These are phyloP conservation scores for Drosophila greeni DNA, from an alignment of 2,888 invertebrate species.

Conservation along the genomic window DNA sequence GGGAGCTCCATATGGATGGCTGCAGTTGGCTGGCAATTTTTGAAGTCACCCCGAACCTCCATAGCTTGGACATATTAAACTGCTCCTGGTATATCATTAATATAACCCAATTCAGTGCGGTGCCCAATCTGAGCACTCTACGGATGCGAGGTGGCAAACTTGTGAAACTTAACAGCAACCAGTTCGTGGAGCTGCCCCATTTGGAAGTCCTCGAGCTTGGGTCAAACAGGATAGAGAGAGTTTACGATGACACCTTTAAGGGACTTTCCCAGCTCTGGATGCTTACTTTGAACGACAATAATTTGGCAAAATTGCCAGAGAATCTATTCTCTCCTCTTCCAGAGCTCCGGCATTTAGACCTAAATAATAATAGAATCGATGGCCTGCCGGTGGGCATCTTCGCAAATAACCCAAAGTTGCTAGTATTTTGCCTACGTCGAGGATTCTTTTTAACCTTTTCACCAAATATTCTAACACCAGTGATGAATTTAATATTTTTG, in stretches of 20 bases:
- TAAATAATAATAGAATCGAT: background rate
- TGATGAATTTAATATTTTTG: background rate
- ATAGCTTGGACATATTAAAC: background rate
- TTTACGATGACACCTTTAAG: background rate
- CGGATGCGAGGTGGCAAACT: background rate
- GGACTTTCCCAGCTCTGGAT: background rate
- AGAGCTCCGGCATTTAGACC: background rate
- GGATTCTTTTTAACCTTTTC: fast-evolving
- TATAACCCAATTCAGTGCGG: background rate
- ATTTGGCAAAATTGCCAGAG: background rate
- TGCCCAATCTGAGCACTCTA: background rate
- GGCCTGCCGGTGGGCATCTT: background rate
- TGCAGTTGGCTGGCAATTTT: background rate
- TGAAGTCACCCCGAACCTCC: background rate
- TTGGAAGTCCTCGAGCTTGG: background rate
- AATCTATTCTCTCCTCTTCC: background rate
- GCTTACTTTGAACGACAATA: background rate
- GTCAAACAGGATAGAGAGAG: background rate
- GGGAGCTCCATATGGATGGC: background rate
- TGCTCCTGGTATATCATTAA: background rate
- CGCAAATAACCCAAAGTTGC: background rate
- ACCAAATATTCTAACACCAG: background rate
- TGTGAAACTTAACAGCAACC: background rate
- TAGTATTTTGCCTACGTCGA: background rate
- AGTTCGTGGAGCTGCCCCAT: background rate